Conservation (phyloP, 1,140 invertebrate genomes). For the Heliconius hewitsoni region DNA sequence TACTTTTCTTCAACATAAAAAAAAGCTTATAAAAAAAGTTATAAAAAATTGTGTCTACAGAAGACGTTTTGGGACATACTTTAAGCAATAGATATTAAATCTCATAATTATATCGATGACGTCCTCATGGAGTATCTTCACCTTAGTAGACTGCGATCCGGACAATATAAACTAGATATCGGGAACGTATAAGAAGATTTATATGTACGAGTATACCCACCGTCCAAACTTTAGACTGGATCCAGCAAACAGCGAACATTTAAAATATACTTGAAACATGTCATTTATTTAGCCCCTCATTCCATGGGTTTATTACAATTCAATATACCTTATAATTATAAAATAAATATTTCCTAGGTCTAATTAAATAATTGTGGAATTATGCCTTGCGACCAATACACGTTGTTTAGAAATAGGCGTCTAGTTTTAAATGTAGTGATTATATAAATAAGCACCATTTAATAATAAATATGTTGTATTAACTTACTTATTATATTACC, state of each 20-base stretch:
- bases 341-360: too few relatives aligned
- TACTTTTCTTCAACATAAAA: slow-evolving; percentile 22
- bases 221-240: background rate
- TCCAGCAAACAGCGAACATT: background rate
- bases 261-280: background rate
- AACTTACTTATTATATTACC: background rate
- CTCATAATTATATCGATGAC: background rate
- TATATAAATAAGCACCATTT: too few relatives aligned
- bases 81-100: background rate
- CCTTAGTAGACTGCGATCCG: background rate
- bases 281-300: background rate
- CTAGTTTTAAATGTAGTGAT: too few relatives aligned
- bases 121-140: background rate
- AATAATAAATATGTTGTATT: background rate
- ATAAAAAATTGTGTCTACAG: background rate
- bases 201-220: background rate
- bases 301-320: background rate
- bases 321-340: too few relatives aligned
- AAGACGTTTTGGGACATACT: background rate
- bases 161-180: background rate
- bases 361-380: too few relatives aligned
- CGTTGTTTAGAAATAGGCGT: too few relatives aligned
- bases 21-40: background rate
- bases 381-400: too few relatives aligned
- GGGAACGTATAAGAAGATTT: background rate